A percentile compares a stretch with the other conserved stretches of the same genome.
These are phyloP conservation scores for Charina bottae DNA, from an alignment of 2,113 vertebrate genomes.

Conservation along the genomic window DNA sequence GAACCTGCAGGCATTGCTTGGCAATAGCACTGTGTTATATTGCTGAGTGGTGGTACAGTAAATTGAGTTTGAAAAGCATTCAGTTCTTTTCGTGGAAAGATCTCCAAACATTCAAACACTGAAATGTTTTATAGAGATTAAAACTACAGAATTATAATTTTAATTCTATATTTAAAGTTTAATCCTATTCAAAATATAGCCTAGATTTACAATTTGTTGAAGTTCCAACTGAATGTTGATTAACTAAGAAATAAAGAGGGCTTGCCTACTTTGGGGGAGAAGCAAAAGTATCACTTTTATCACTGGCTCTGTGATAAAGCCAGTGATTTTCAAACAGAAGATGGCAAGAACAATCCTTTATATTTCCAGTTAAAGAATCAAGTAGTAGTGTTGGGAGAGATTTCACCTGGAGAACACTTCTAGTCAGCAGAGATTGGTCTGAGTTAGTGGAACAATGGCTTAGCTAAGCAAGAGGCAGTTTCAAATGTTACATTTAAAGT, in stretches of 20 bases:
- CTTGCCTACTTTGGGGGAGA: neutral
- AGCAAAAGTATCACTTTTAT: too few species aligned
- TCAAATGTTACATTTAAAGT: neutral
- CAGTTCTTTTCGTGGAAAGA: too few species aligned
- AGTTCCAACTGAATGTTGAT: neutral
- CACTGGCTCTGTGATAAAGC: neutral
- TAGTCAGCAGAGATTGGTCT: neutral
- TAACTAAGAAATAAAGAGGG: neutral
- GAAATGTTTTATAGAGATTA: too few species aligned
- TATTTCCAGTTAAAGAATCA: neutral
- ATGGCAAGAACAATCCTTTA: too few species aligned
- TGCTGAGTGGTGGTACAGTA: too few species aligned
- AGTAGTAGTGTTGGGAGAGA: neutral
- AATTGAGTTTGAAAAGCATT: too few species aligned
- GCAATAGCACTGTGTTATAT: too few species aligned
- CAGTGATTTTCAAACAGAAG: neutral
- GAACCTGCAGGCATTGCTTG: neutral
- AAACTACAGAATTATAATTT: too few species aligned
- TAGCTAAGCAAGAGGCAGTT: neutral
- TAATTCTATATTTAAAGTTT: slow-evolving; percentile 5
- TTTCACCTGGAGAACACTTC: neutral
- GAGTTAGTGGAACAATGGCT: neutral
- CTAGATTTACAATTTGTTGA: neutral
- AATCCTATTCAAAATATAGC: neutral
- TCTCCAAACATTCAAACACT: too few species aligned